These are phyloP conservation scores for Temnopleurus reevesii DNA, from an alignment of 53 echinoderm and acorn worm genomes.

Conservation along the genomic window DNA sequence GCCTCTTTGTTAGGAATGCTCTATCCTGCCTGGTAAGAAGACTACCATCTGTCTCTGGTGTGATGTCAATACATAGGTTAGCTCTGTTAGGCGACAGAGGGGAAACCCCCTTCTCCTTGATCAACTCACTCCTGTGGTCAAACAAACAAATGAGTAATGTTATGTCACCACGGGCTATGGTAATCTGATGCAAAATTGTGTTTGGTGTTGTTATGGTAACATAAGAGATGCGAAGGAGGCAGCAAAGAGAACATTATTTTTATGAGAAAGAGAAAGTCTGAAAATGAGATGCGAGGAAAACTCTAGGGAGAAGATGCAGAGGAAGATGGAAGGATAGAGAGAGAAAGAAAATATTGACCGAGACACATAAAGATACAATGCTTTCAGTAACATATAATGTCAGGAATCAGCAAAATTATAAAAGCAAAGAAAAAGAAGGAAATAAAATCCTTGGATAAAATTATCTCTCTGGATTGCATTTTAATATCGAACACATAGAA, in stretches of 20 bases:
- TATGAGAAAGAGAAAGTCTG: neutral
- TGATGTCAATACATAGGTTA: neutral
- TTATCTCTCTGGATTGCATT: too few relatives aligned
- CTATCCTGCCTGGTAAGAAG: conserved; percentile 40
- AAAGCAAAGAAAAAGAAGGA: too few relatives aligned
- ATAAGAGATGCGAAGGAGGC: neutral
- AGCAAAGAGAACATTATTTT: neutral
- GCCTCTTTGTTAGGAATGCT: conserved; percentile 21
- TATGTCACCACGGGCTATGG: neutral
- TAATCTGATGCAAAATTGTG: neutral
- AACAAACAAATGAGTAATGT: conserved; percentile 22
- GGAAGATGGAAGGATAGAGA: neutral
- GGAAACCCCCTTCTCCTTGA: conserved; percentile 16
- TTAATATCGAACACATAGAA: too few relatives aligned
- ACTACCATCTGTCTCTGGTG: conserved; percentile 47
- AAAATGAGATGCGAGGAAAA: neutral
- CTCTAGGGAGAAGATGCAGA: neutral
- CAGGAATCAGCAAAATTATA: too few relatives aligned
- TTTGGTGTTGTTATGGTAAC: neutral
- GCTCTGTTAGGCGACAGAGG: conserved; percentile 14
- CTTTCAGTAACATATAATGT: too few relatives aligned
- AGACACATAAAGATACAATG: neutral
- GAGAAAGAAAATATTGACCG: neutral
- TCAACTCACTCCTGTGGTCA: neutral
- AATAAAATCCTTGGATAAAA: too few relatives aligned